phyloP scores from a whole-genome alignment of 2,888 invertebrate species.

The Chrysolina americana region DNA sequence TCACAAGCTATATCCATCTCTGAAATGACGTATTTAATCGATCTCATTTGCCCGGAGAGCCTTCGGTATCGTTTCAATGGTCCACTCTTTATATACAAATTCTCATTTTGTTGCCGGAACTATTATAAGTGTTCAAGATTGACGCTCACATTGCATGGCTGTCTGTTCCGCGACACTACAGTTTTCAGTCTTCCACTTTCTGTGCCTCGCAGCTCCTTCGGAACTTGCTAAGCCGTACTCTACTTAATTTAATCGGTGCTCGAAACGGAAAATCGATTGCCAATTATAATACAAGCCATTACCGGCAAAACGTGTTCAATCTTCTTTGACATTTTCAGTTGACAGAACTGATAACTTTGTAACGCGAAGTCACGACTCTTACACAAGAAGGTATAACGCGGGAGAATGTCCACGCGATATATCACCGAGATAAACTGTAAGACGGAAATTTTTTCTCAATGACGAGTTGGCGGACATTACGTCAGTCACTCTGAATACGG shows the following conservation, averaged over 20 bases:
- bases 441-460: neutral
- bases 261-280: slow-evolving; percentile 41
- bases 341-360: slow-evolving; percentile 45
- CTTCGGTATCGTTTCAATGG: no score
- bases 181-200: no score
- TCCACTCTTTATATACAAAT: no score
- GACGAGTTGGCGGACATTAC: neutral
- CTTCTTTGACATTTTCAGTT: slow-evolving; percentile 49
- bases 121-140: no score
- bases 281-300: slow-evolving; percentile 46
- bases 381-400: slow-evolving; percentile 35
- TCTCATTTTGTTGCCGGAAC: no score
- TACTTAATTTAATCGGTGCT: slow-evolving; percentile 35
- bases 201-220: neutral
- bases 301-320: slow-evolving; percentile 47
- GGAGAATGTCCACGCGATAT: slow-evolving; percentile 45
- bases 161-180: no score
- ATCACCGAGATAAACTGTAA: slow-evolving; percentile 30
- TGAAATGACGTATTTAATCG: no score
- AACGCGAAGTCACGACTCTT: slow-evolving; percentile 24
- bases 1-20: no score
- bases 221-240: neutral
- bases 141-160: no score
- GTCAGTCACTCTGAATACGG: neutral
- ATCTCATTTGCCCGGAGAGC: no score